Conservation (phyloP, 2,888 invertebrate genomes). For the Rhodophaea formosa region DNA sequence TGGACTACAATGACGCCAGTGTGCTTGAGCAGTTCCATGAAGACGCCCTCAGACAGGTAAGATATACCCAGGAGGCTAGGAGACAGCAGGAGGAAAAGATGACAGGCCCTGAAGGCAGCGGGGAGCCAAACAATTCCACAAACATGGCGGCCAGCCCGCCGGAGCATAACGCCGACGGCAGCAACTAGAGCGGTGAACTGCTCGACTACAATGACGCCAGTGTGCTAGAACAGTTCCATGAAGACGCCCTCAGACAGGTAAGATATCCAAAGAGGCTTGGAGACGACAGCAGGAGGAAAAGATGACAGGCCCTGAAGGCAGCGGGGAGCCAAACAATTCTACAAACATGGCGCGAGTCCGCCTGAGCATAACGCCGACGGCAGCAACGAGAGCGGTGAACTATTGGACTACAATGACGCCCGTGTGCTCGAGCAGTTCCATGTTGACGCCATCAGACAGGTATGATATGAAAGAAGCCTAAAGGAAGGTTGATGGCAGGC, state of each 20-base stretch:
- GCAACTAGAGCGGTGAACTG: conserved; percentile 74
- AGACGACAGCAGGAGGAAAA: neutral
- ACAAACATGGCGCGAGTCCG: conserved; percentile 43
- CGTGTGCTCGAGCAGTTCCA: too few relatives aligned
- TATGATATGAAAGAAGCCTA: too few relatives aligned
- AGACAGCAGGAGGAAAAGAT: neutral
- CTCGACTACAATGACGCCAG: conserved; percentile 82
- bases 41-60: conserved; percentile 86
- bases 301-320: conserved; percentile 55
- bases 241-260: conserved; percentile 87
- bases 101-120: conserved; percentile 62
- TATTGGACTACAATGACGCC: too few relatives aligned
- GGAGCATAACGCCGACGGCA: conserved; percentile 48
- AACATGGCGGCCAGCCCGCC: conserved; percentile 54
- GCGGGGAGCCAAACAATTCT: conserved; percentile 61
- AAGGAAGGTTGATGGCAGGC: too few relatives aligned
- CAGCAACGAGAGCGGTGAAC: too few relatives aligned
- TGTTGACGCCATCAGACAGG: too few relatives aligned
- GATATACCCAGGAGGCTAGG: too few relatives aligned
- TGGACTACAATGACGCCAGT: too few relatives aligned
- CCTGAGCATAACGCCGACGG: too few relatives aligned
- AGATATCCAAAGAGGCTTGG: too few relatives aligned
- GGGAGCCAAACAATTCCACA: conserved; percentile 56
- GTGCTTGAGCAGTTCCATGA: conserved; percentile 80
- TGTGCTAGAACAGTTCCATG: conserved; percentile 87